A percentile compares a stretch with the other conserved stretches of the same genome.
Evolutionary conservation across 1,140 invertebrate species (phyloP).

Genomic region (Trinorchestia longiramus): DNA sequence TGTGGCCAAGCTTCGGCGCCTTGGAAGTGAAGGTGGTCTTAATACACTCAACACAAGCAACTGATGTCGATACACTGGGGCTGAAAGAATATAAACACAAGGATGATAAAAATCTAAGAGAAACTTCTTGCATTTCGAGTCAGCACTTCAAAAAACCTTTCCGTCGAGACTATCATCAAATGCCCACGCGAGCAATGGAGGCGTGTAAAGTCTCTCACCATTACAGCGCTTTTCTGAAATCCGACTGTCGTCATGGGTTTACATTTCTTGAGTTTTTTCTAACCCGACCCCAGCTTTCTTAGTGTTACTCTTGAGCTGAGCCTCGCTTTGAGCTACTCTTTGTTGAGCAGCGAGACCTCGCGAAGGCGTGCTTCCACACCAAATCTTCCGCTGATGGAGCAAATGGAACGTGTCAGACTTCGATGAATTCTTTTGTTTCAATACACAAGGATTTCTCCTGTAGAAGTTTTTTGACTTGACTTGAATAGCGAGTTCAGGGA

Average conservation of each 20-base stretch:
- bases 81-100: background rate
- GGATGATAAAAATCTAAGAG: background rate
- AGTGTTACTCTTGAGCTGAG: background rate
- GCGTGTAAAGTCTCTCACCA: background rate
- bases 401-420: background rate
- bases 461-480: background rate
- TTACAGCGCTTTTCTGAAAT: background rate
- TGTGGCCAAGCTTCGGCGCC: background rate
- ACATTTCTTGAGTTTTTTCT: background rate
- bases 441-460: background rate
- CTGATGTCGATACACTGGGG: background rate
- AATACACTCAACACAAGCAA: background rate
- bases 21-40: background rate
- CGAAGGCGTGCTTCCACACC: background rate
- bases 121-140: background rate
- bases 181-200: background rate
- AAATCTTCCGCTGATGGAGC: background rate
- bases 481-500: background rate
- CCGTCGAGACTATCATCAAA: background rate
- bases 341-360: background rate
- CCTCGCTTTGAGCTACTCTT: background rate
- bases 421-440: slow-evolving; percentile 9
- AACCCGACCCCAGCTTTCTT: background rate
- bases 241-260: background rate
- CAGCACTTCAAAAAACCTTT: background rate